Evolutionary conservation across 2,888 invertebrate genomes (phyloP), one percentile per base, ranked within the genome.

Genomic region (Pristionchus mayeri): DNA sequence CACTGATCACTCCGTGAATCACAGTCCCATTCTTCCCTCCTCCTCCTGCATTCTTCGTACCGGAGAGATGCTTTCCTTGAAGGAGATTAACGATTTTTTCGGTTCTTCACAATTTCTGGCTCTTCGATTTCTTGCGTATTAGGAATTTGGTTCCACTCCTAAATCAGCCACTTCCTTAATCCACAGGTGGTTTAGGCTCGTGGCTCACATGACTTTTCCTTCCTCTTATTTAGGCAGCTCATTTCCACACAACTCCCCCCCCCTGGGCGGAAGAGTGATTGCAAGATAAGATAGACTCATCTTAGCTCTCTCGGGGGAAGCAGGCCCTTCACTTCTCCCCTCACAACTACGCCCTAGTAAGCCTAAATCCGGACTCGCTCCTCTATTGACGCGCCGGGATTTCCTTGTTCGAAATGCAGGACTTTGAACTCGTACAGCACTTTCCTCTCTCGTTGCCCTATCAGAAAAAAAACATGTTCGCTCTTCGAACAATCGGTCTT

Each of bases 241-340:
- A 60, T 60, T 60, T 60, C 57, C 57, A n/a, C n/a, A n/a, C n/a
- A n/a, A n/a, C 44, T 13, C 44, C 13, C 44, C 44, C 44, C 2
- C 30, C 16, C 27, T 63, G 30, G 30, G 63, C 30, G 63, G 63
- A 71, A 71, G 40, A n/a, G 44, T 24, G 71, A 71, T 71, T 44
- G 37, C 4, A 37, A 27, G 71, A 71, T 71, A 71, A 71, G 71
- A 71, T 71, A 71, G 11, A 40, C 71, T 37, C 71, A 40, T 71
- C 63, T 34, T 63, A 63, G 63, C 63, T 27, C 71, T 71, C 71
- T 40, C 40, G 71, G 40, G 71, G 40, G 21, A 21, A 21, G 21
- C 37, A 6, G 67, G 37, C 67, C n/a, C 18, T 44, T 44, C n/a
- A n/a, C n/a, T n/a, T n/a, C n/a, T n/a, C n/a, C n/a, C 44, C 44